A percentile compares a stretch with the other conserved stretches of the same genome.
These are phyloP conservation scores for Typhlichthys eigenmanni DNA, from an alignment of 2,797 vertebrate genomes.

Conservation along the genomic window DNA sequence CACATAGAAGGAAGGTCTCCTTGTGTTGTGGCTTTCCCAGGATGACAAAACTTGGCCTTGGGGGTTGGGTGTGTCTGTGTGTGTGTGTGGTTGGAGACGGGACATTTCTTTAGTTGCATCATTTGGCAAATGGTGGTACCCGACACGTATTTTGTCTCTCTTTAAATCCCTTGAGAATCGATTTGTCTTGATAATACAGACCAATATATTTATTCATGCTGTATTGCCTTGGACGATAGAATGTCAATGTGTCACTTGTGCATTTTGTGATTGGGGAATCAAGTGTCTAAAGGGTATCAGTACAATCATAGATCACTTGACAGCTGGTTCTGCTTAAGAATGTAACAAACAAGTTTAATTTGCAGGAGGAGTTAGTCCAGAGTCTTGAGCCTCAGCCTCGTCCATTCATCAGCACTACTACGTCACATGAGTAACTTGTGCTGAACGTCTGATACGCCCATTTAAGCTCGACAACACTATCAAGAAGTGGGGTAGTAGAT, in stretches of 20 bases:
- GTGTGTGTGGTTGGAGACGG: not conserved
- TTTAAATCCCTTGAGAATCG: too few relatives aligned
- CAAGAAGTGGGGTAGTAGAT: too few relatives aligned
- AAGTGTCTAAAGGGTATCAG: conserved; percentile 35
- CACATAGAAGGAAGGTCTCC: conserved; percentile 68
- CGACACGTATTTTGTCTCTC: not conserved
- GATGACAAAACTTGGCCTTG: conserved; percentile 67
- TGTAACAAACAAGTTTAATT: conserved; percentile 66
- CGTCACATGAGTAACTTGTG: too few relatives aligned
- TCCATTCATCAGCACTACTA: too few relatives aligned
- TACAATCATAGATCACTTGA: conserved; percentile 32
- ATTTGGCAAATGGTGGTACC: not conserved
- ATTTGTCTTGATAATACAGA: not conserved
- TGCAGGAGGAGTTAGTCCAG: conserved; percentile 22
- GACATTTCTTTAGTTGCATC: not conserved
- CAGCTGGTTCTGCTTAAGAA: conserved; percentile 52
- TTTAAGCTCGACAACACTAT: too few relatives aligned
- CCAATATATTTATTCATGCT: not conserved
- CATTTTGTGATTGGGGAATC: conserved; percentile 22
- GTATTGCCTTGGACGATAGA: not conserved
- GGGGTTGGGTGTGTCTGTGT: conserved; percentile 29
- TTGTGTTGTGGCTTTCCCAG: conserved; percentile 60
- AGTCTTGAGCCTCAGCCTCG: too few relatives aligned
- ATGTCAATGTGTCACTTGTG: too few relatives aligned
- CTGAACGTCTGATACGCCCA: too few relatives aligned